phyloP scores from a whole-genome alignment of 2,797 vertebrate species.

The Chelidonichthys spinosus region DNA sequence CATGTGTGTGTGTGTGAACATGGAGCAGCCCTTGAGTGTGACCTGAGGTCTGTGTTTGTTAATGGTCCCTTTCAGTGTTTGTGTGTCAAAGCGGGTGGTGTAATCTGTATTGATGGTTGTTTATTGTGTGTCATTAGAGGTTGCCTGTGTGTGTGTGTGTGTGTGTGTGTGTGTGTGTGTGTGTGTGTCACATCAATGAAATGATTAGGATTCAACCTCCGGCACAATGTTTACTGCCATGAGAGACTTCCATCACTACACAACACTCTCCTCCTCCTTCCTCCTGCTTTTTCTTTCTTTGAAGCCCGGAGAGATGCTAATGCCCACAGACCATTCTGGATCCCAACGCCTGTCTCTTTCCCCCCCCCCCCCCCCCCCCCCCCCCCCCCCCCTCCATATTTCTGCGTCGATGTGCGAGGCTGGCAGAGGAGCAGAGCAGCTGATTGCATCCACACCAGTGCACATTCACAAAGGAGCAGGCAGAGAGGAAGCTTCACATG shows the following conservation, averaged over 20 bases:
- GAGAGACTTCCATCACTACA: slow-evolving; percentile 15
- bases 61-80: slow-evolving; percentile 42
- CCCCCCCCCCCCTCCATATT: not conserved
- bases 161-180: slow-evolving; percentile 5
- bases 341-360: not conserved
- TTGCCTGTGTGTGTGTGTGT: slow-evolving; percentile 1
- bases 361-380: not conserved
- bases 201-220: slow-evolving; percentile 22
- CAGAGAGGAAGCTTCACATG: slow-evolving; percentile 53
- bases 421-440: slow-evolving; percentile 62
- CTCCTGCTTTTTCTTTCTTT: slow-evolving; percentile 19
- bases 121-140: slow-evolving; percentile 36
- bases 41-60: slow-evolving; percentile 62
- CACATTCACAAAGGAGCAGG: slow-evolving; percentile 75
- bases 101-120: slow-evolving; percentile 47
- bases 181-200: slow-evolving; percentile 28
- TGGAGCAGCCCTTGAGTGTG: slow-evolving; percentile 51
- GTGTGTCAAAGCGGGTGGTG: slow-evolving; percentile 30
- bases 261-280: slow-evolving; percentile 11
- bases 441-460: slow-evolving; percentile 75
- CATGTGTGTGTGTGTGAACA: slow-evolving; percentile 27
- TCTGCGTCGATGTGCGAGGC: slow-evolving; percentile 53
- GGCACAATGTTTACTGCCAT: slow-evolving; percentile 16
- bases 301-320: slow-evolving; percentile 27
- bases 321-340: slow-evolving; percentile 36